Base-by-base conservation (phyloP, 2,888 invertebrate species). In the Xylocampa areola region DNA sequence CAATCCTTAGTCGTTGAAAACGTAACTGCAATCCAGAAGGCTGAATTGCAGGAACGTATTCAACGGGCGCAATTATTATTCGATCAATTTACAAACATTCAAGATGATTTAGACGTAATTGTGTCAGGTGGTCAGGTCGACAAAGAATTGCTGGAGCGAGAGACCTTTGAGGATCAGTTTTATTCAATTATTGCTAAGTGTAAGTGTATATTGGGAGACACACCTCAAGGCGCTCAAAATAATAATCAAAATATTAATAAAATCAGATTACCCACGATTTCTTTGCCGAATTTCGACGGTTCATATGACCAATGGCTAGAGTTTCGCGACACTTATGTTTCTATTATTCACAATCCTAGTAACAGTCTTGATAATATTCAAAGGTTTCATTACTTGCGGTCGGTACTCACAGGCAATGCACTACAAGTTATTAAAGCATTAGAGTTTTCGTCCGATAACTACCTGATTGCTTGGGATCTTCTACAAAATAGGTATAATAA, bases 121-220 rank as follows among this genome's bases (percentile, higher is more conserved):
- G 44, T 44, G 6, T 33, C 44, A 8, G 27, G 8, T 11, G 25
- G 23, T 13, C 44, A 44, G 14, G 2, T 33, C 21, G 44, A 44
- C 4, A 25, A 19, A 29, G 47, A 48, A 37, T 29, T 48, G 8
- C 16, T 19, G 16, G 47, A 48, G 29, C 27, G 47, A 36, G 47
- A 48, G 13, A 2, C 17, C 8, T 48, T 48, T 37, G 37, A 48
- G 13, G 14, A 48, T 21, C 47, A 48, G n/a, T 48, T 21, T 19
- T 48, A 48, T 48, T 17, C 47, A 37, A 37, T 48, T 29, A 30
- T 48, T 11, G 47, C 27, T n/a, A 48, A 48, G 14, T 48, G 36
- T 48, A 48, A 48, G 13, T 48, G 47, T 48, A 37, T 48, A 19
- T 30, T 30, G 14, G 43, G 43, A 40, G 48, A 48, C 11, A 19